phyloP scores from a whole-genome alignment of 2,797 vertebrate genomes.

The Percopsis omiscomaycus region DNA sequence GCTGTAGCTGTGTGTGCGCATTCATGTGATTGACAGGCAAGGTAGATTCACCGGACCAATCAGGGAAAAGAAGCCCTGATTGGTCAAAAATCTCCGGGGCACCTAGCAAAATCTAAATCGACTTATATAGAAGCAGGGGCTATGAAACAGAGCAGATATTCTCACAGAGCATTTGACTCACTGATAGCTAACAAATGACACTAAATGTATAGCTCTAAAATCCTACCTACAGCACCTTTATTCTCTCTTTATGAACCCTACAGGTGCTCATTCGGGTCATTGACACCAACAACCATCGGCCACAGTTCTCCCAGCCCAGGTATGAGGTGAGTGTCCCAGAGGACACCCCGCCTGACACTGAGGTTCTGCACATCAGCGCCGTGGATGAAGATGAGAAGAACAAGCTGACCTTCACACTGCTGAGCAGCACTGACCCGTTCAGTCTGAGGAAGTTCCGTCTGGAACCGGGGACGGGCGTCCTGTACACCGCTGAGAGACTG shows the following conservation, averaged over 20 bases:
- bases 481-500: constrained; percentile 87
- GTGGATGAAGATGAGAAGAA: constrained; percentile 95
- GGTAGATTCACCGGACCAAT: too few relatives aligned
- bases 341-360: constrained; percentile 83
- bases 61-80: too few relatives aligned
- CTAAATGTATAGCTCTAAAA: too few relatives aligned
- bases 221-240: not conserved
- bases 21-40: too few relatives aligned
- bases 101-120: too few relatives aligned
- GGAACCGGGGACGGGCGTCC: constrained; percentile 87
- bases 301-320: constrained; percentile 86
- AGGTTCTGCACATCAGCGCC: constrained; percentile 90
- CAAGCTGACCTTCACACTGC: constrained; percentile 93
- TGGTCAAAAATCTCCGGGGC: too few relatives aligned
- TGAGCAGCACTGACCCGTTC: constrained; percentile 90
- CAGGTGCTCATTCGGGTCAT: constrained; percentile 96
- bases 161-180: too few relatives aligned
- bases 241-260: not conserved
- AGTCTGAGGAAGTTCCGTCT: constrained; percentile 95
- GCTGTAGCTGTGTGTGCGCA: too few relatives aligned
- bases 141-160: too few relatives aligned
- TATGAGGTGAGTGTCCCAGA: constrained; percentile 90
- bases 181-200: too few relatives aligned
- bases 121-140: too few relatives aligned
- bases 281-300: constrained; percentile 97